Conservation (phyloP, 2,888 invertebrate species). For the Deroplatys truncata region DNA sequence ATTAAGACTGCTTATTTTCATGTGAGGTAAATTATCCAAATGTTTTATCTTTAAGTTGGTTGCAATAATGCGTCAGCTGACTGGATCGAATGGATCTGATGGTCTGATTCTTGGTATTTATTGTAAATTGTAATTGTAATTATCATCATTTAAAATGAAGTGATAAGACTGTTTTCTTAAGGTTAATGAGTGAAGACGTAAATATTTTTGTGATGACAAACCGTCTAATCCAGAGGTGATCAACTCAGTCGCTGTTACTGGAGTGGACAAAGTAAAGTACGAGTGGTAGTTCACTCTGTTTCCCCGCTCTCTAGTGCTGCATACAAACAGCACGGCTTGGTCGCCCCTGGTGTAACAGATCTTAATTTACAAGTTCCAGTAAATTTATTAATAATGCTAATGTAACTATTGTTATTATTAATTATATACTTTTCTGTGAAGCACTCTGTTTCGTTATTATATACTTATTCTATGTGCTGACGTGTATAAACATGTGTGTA, state of each 20-base stretch:
- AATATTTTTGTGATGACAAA: not conserved
- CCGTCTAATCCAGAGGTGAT: no score
- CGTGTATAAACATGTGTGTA: not conserved
- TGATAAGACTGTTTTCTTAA: not conserved
- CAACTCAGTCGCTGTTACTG: no score
- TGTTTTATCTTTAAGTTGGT: not conserved
- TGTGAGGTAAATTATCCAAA: not conserved
- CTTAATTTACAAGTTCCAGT: not conserved
- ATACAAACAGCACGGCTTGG: no score
- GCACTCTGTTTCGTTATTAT: not conserved
- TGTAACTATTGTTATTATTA: not conserved
- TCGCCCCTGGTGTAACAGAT: not conserved
- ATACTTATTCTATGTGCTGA: not conserved
- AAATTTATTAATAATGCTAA: not conserved
- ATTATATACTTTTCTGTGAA: not conserved
- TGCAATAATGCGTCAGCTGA: not conserved
- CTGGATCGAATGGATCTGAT: not conserved
- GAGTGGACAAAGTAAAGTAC: no score
- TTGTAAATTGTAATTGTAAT: not conserved
- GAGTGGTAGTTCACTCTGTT: no score
- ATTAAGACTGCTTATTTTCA: not conserved
- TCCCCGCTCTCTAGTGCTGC: no score
- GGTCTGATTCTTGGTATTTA: not conserved
- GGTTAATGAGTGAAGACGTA: not conserved
- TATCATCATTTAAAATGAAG: not conserved